Percentiles rank a stretch among this genome's conserved stretches.
These are phyloP conservation scores for Eristalis pertinax DNA, from an alignment of 2,888 invertebrate genomes.

Conservation along the genomic window DNA sequence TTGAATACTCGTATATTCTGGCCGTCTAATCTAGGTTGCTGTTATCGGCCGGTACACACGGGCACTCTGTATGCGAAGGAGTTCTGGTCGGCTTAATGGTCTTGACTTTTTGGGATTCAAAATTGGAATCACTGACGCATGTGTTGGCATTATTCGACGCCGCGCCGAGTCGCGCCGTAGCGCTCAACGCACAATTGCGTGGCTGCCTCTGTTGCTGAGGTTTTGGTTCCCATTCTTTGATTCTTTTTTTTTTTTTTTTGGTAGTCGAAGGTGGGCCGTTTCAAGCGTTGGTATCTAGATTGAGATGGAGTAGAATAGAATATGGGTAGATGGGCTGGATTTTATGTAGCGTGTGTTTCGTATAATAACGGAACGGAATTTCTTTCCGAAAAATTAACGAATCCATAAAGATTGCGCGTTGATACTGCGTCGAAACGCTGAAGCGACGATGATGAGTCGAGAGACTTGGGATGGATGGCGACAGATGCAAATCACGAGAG, in stretches of 20 bases:
- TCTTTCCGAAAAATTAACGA: constrained; percentile 25
- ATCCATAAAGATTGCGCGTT: constrained; percentile 23
- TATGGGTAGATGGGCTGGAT: constrained; percentile 42
- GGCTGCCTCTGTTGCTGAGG: constrained; percentile 14
- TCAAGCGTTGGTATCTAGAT: constrained; percentile 40
- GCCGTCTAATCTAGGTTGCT: constrained; percentile 65
- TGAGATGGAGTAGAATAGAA: constrained; percentile 31
- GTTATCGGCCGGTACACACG: constrained; percentile 30
- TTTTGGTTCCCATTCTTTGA: not conserved
- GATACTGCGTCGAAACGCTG: constrained; percentile 4
- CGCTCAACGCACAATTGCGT: constrained; percentile 38
- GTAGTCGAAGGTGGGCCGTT: constrained; percentile 18
- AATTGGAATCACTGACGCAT: constrained; percentile 51
- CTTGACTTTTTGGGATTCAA: constrained; percentile 16
- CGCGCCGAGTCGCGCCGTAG: too few species aligned
- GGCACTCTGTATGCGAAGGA: constrained; percentile 4
- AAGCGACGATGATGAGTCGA: not conserved
- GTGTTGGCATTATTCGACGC: not conserved
- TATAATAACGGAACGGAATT: constrained; percentile 48
- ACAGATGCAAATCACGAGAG: not conserved
- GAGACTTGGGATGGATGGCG: not conserved
- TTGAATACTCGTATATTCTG: constrained; percentile 30
- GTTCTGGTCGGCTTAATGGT: constrained; percentile 7
- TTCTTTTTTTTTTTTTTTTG: not conserved
- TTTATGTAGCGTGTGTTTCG: constrained; percentile 50